A percentile compares a stretch with the other conserved stretches of the same genome.
Conservation (phyloP, 1,140 invertebrate species). For the Steinernema khuongi region DNA sequence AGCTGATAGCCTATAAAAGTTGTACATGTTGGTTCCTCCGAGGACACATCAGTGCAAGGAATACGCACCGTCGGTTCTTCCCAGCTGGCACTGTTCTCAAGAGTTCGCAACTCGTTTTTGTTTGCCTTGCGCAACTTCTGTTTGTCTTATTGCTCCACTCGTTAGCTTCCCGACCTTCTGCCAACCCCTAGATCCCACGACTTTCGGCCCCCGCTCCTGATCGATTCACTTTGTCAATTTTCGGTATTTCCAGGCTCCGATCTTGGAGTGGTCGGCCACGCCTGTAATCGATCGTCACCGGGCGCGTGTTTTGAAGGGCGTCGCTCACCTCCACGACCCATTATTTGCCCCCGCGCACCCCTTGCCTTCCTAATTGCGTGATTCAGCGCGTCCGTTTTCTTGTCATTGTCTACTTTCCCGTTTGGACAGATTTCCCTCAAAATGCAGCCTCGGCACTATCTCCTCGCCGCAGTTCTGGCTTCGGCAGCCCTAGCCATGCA, state of each 20-base stretch:
- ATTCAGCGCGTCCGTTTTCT: not conserved
- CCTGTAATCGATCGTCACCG: constrained; percentile 1
- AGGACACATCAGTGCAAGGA: too few relatives aligned
- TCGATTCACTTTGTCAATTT: too few relatives aligned
- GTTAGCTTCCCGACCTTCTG: too few relatives aligned
- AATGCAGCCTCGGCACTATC: not conserved
- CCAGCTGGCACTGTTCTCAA: too few relatives aligned
- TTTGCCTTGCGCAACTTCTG: too few relatives aligned
- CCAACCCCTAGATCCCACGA: too few relatives aligned
- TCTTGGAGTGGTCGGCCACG: not conserved
- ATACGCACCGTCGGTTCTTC: too few relatives aligned
- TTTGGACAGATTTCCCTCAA: not conserved
- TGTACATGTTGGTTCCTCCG: too few relatives aligned
- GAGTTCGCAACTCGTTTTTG: too few relatives aligned
- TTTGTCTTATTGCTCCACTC: too few relatives aligned
- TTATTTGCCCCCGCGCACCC: not conserved
- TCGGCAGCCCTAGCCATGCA: not conserved
- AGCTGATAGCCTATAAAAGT: too few relatives aligned
- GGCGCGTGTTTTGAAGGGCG: not conserved
- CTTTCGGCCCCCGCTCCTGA: too few relatives aligned
- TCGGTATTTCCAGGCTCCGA: not conserved
- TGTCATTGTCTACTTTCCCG: not conserved
- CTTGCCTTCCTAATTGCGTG: not conserved
- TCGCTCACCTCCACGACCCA: constrained; percentile 10
- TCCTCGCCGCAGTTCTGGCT: not conserved